Base-by-base conservation (phyloP, 92 coral and sea anemone genomes). In the Pocillopora meandrina region DNA sequence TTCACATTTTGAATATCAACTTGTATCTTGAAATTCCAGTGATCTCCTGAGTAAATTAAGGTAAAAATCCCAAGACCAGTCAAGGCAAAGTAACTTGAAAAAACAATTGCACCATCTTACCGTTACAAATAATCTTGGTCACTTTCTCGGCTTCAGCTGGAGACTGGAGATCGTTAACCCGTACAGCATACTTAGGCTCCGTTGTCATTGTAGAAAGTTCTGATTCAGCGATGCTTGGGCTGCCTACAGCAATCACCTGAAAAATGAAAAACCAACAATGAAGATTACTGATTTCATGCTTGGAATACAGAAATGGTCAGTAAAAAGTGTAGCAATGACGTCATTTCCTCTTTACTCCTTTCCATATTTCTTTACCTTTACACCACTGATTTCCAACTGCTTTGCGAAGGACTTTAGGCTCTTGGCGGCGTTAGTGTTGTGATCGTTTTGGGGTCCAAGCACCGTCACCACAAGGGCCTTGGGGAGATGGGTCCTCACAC, bases 401-500 rank as follows among this genome's bases (percentile, higher is more conserved):
- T 87, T 89, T 47, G 98, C 93, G 80, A 94, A 94, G 56, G 98
- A 90, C 78, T 77, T 83, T n/a, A 94, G 90, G 81, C 98, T 94
- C 89, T 90, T 94, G 20, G 87, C 98, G 1, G 98, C 95, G 78
- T 94, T 90, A 60, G 95, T 90, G 84, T 94, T 94, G 67, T 92
- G 95, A 71, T 94, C 98, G 56, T 94, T 92, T 82, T 94, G 98
- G 13, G 98, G 92, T 75, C 98, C 98, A 80, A 92, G 86, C 56
- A 91, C 94, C 34, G 90, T 85, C 36, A 94, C 85, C 5, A 94
- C 80, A 33, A 79, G 89, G 76, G 93, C 94, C 87, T 91, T 93
- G 1, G 99, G 97, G 0, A 90, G 89, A 42, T 93, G 94, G 65
- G 92, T 86, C 71, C 99, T 89, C 90, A 92, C 90, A 19, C 99